Base-by-base conservation (phyloP, 2,888 invertebrate genomes). In the Byasa hedistus region DNA sequence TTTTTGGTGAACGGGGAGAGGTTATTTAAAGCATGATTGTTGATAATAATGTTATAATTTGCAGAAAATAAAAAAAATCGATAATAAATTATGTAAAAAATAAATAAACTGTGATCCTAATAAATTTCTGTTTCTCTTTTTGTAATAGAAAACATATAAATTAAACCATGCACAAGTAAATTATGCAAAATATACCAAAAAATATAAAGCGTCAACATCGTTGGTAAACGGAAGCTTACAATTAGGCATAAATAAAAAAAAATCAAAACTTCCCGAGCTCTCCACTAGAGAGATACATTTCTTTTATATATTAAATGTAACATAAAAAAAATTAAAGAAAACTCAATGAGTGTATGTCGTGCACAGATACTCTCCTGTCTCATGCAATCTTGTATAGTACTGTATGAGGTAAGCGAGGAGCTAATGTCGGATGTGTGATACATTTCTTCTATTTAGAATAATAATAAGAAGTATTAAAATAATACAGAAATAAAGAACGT, bases 261-360 rank as follows among this genome's bases (percentile, higher is more conserved):
- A 78, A 82, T 79, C 91, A 77, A 78, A 82, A 79, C 91, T 91
- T 92, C 91, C 90, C 85, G 91, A 91, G 91, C 89, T 91, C 91
- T 91, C 90, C 91, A 92, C 91, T 83, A 87, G 89, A 89, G 91
- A 91, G 91, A 79, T 82, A 85, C 51, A 61, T 58, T 54, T 78
- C 74, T 81, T 75, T 66, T 68, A 68, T 79, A 76, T 83, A 78
- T 75, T 78, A 76, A 76, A 78, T 75, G 75, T 76, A 75, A 77
- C 69, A 74, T 70, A 74, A 74, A 79, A 75, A 81, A 77, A 77
- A 77, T 73, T 71, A 69, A 76, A 68, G 8, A 52, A 73, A 66
- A 61, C 57, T 81, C 80, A 78, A 82, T 83, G 83, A 85, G 82
- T 70, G 73, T 55, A 64, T 72, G 83, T 87, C 90, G 89, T 89